Base-by-base conservation (phyloP, 2,888 invertebrate species). In the Brachynemurus nebulosus region DNA sequence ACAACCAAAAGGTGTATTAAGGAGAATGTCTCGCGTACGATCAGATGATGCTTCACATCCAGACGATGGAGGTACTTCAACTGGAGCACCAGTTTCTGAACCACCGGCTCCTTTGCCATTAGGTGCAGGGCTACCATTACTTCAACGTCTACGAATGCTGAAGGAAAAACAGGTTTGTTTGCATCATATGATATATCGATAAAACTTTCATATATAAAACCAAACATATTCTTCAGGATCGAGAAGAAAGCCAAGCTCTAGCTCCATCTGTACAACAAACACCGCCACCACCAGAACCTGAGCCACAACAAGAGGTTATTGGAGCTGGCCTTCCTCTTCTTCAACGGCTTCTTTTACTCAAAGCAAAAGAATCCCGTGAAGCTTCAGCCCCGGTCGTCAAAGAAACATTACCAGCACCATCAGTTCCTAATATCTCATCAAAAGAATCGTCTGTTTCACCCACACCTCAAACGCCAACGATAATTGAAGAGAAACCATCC, bases 91-190 rank as follows among this genome's bases (percentile, higher is more conserved):
- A 27, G 58, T 57, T 19, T 58, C 54, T 59, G 65, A 51, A 9
- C 50, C 55, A 14, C 50, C 53, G 1, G 69, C 74, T 36, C 70
- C 73, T 44, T 84, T 84, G 41, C 84, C 86, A 0, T 73, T 89
- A 48, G 89, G 89, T 33, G 89, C 88, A 4, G 90, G 90, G 1
- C 65, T 89, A 43, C 90, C 89, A 0, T 64, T 90, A 19, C 64
- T 90, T 7, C 78, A 85, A 34, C 69, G 89, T 45, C 65, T 90
- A 41, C 79, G 85, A 55, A 66, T 89, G 35, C 70, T 90, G 0
- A 88, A 86, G 62, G 88, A 90, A 60, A 88, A 86, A 62, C 86
- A 89, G 66, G 82, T 80, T 53, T 61, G 63, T 20, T 6, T 9
- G 27, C 8, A 25, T 8, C 8, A 9, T 25, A 25, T 9, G n/a